Base-by-base conservation (phyloP, 2,113 vertebrate genomes). In the Hippocampus mohnikei region DNA sequence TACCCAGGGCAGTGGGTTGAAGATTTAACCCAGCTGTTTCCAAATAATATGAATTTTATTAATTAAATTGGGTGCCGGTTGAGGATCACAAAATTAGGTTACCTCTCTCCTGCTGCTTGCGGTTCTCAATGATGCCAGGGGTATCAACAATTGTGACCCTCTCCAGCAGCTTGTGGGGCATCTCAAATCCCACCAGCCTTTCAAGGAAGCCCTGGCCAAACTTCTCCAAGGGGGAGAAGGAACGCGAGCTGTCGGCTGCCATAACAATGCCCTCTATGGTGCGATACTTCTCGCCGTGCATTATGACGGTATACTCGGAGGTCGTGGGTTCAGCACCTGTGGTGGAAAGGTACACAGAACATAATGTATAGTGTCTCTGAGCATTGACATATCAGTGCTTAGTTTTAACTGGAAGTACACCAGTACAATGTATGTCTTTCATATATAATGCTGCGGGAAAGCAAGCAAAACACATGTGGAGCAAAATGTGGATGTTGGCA, bases 91-190 rank as follows among this genome's bases (percentile, higher is more conserved):
- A 55, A 55, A 55, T 27, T 33, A 0, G 1, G 0, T 76, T 73
- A 99, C 97, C 97, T 96, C 97, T 93, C 85, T 99, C 96, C 79
- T 99, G 97, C 86, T 99, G 97, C 75, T 99, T 99, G 89, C 96
- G 96, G 88, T 99, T 99, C 82, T 99, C 97, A 0, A 99, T 99
- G 86, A 99, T 97, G 78, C 97, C 97, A 0, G 97, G 97, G 0
- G 97, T 98, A 85, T 99, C 96, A 46, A 99, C 96, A 0, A 99
- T 94, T 65, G 95, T 97, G 72, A 99, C 95, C 72, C 95, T 85
- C 85, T 99, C 96, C 85, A 99, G 90, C 65, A 99, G 93, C 75
- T 96, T 95, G 89, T 98, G 97, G 27, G 96, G 96, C 90, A 99
- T 95, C 87, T 99, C 96, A 0, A 96, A 94, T 25, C 97, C 97